Evolutionary conservation across 2,888 invertebrate genomes (phyloP).

Genomic region (Phytoseiulus persimilis): DNA sequence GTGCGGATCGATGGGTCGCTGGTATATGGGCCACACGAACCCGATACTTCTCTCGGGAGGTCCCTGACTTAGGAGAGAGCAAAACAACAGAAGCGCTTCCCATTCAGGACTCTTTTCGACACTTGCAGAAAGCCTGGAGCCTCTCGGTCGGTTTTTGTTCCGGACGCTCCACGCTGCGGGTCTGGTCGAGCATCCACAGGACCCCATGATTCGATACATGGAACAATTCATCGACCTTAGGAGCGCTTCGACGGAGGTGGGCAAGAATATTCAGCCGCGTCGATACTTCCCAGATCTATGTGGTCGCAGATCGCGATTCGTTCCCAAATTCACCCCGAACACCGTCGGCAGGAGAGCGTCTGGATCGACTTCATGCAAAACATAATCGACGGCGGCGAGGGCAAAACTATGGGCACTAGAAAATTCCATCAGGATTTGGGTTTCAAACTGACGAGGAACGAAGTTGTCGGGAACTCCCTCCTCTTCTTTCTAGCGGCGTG

Average conservation of each 20-base stretch:
- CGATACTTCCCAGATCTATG: no score
- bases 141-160: neutral
- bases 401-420: neutral
- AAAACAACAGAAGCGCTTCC: neutral
- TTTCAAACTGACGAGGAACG: neutral
- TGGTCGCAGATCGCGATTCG: neutral
- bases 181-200: neutral
- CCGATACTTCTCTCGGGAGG: no score
- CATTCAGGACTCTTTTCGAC: no score
- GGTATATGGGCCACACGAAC: no score
- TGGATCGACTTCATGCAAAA: constrained; percentile 25
- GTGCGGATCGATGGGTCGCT: neutral
- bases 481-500: constrained; percentile 6
- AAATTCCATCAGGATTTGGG: neutral
- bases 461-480: neutral
- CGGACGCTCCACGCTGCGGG: neutral
- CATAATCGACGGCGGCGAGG: neutral
- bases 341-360: neutral
- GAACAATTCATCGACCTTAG: neutral
- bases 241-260: neutral
- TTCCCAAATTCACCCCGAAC: neutral
- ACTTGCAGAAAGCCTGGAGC: neutral
- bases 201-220: neutral
- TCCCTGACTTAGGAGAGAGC: no score
- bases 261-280: no score